Evolutionary conservation across 2,113 vertebrate genomes (phyloP), one percentile per base, ranked within the genome.

Genomic region (Ammodytes dubius): DNA sequence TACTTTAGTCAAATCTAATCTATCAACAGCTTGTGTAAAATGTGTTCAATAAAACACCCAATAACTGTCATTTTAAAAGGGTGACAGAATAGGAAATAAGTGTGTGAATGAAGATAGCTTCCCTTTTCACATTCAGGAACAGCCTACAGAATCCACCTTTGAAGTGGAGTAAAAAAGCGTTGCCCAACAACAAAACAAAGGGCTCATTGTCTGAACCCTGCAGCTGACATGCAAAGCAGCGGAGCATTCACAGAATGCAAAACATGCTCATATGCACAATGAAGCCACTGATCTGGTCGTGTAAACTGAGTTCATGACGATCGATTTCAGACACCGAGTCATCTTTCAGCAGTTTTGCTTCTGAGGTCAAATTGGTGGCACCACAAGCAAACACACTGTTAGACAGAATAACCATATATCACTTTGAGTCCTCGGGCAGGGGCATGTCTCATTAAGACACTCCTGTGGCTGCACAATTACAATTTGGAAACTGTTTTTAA

Each of bases 131-230:
- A 78, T 79, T 81, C 70, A 84, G 70, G 80, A 89, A 83, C 81
- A 81, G 88, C 84, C 72, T 13, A 76, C 63, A 80, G 73, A 70
- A 85, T 83, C 50, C 81, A 85, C 78, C 84, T 94, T 93, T 94
- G 90, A 93, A 93, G 90, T 92, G 81, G 66, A 85, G 89, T 77
- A 76, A 89, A 90, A 89, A 87, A 85, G 82, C 84, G 89, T 88
- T 92, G 88, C 87, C 86, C 90, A 91, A 89, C 74, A 89, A 91
- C 87, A 93, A 91, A 27, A 94, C 92, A 95, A 93, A 92, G 91
- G 84, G 79, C 86, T 79, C 81, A 92, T 93, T 94, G 91, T 94
- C 77, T 85, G 76, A 72, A 87, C 49, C 70, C 68, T 2, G 84
- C 89, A 91, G 89, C 89, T 90, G 82, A 92, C 92, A 91, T 92